Base-by-base conservation (phyloP, 2,797 vertebrate species). In the Anas acuta region DNA sequence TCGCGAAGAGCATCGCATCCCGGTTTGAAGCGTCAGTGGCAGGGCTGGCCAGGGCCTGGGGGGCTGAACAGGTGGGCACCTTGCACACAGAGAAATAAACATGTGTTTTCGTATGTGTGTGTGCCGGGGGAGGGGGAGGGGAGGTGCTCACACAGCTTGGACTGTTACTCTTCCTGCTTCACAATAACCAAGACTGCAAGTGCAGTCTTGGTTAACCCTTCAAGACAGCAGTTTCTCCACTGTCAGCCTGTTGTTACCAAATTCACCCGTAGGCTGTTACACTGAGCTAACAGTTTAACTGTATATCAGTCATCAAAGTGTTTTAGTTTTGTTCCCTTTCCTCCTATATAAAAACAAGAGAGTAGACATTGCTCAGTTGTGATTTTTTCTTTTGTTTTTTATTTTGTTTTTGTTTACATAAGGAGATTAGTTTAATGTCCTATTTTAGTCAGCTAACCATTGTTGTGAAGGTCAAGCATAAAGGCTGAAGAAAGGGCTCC, bases 1-100 rank as follows among this genome's bases (percentile, higher is more conserved):
- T 60, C 16, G 94, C 95, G 32, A 79, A 90, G 87, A 95, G 93
- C 97, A 76, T 73, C 96, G 94, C 92, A 94, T 89, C 95, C 91
- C 78, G 67, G 78, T 19, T 84, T 92, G 37, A 17, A 94, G 78
- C 94, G 39, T 87, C 91, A 33, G 81, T 17, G 94, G 80, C 87
- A 2, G 62, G n/a, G 90, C 84, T 15, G 67, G 67, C 79, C 54
- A 45, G 57, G 67, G 69, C 43, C 84, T 3, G 49, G 7, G 79
- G 53, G 85, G 82, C 30, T 21, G 80, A n/a, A 89, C 93, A 96
- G 96, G 96, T 95, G 97, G 94, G 76, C 76, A 9, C 14, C 9
- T 10, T 15, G 35, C 90, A 25, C 88, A 51, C 9, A 30, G 33
- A 37, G 72, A 26, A 35, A 49, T 5, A 32, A 18, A 26, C 8